These are phyloP conservation scores for Molorchus minor DNA, from an alignment of 2,888 invertebrate species.

Conservation along the genomic window DNA sequence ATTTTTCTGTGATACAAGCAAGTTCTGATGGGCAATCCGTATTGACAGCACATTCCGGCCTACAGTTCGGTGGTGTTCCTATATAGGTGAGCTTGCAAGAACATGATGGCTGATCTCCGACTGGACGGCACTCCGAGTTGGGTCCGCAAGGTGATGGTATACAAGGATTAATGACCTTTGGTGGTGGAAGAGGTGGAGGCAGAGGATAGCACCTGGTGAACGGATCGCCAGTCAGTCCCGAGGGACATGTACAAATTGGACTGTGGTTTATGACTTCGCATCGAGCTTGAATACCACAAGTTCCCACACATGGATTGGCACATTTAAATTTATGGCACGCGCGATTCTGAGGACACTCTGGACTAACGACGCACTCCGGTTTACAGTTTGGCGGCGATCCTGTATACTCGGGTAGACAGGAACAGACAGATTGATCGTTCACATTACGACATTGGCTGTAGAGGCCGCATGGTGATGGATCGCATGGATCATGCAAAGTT, in stretches of 20 bases:
- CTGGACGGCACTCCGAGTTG: constrained; percentile 70
- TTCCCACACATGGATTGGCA: constrained; percentile 76
- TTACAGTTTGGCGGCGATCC: constrained; percentile 80
- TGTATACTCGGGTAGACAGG: constrained; percentile 74
- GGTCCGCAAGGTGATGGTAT: constrained; percentile 70
- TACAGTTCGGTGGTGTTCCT: constrained; percentile 80
- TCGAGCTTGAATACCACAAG: constrained; percentile 77
- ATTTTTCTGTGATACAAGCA: constrained; percentile 77
- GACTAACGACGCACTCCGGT: constrained; percentile 80
- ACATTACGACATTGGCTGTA: constrained; percentile 75
- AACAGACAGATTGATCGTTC: constrained; percentile 76
- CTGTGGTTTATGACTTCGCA: constrained; percentile 81
- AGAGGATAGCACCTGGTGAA: constrained; percentile 72
- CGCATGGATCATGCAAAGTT: constrained; percentile 69
- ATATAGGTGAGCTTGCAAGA: constrained; percentile 73
- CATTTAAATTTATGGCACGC: constrained; percentile 82
- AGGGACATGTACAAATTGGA: constrained; percentile 77
- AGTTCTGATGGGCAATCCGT: constrained; percentile 73
- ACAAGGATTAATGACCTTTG: constrained; percentile 66
- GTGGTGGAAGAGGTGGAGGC: constrained; percentile 54
- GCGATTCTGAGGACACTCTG: constrained; percentile 76
- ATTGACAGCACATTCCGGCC: constrained; percentile 77
- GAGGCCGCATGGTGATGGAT: constrained; percentile 79
- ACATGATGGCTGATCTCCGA: constrained; percentile 71
- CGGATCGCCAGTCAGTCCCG: constrained; percentile 75